Evolutionary conservation across 2,113 vertebrate genomes (phyloP).

Genomic region (Cyrtonyx montezumae): DNA sequence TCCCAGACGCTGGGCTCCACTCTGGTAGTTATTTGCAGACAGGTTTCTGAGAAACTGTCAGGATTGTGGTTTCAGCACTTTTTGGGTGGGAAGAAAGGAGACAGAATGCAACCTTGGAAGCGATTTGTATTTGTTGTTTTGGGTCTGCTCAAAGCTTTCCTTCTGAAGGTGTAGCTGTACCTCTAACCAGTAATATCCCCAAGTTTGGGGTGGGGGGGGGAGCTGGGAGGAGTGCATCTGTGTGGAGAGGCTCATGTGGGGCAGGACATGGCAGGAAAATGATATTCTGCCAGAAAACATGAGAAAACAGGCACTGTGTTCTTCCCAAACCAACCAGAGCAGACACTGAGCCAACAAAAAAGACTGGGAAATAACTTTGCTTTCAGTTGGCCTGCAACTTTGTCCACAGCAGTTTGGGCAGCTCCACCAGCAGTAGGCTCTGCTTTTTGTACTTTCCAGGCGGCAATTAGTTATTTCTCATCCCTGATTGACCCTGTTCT

Average conservation of each 20-base stretch:
- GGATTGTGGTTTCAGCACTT: neutral
- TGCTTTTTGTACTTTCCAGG: neutral
- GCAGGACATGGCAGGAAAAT: neutral
- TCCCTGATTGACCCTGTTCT: constrained; percentile 22
- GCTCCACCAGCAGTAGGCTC: neutral
- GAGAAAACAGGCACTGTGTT: neutral
- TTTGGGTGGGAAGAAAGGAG: neutral
- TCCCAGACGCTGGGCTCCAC: fast-evolving
- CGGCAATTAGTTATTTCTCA: neutral
- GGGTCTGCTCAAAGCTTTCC: neutral
- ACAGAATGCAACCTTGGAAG: neutral
- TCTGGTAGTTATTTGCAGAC: neutral
- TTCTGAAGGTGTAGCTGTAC: neutral
- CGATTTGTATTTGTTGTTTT: neutral
- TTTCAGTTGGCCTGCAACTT: neutral
- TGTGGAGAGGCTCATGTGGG: neutral
- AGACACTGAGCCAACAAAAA: neutral
- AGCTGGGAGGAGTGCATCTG: neutral
- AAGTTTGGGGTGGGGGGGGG: neutral
- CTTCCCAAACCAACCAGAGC: neutral
- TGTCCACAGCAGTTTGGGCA: neutral
- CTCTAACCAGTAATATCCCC: neutral
- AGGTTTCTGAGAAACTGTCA: neutral
- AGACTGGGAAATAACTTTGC: neutral
- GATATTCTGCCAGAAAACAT: neutral